Evolutionary conservation across 2,113 vertebrate species (phyloP).

Genomic region (Carlito syrichta): DNA sequence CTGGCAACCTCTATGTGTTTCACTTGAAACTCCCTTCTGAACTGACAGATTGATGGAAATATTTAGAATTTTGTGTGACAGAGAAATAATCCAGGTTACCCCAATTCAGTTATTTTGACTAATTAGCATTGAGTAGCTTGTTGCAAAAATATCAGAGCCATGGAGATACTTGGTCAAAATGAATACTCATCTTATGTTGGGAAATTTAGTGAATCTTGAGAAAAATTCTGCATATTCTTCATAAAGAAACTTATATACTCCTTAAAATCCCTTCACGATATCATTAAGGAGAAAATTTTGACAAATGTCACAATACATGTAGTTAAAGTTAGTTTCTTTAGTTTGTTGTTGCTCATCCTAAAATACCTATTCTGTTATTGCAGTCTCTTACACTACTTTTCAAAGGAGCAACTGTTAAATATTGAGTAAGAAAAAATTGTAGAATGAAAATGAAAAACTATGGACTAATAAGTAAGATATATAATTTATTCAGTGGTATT

Average conservation of each 20-base stretch:
- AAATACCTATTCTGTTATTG: not conserved
- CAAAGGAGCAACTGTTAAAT: not conserved
- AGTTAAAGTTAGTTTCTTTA: not conserved
- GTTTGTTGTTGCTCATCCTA: not conserved
- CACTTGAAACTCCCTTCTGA: not conserved
- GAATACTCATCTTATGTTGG: not conserved
- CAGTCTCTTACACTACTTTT: not conserved
- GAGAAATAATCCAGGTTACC: not conserved
- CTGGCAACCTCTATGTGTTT: not conserved
- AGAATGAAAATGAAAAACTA: not conserved
- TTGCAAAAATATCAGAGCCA: not conserved
- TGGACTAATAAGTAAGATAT: not conserved
- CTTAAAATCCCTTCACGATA: not conserved
- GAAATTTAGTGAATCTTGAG: conserved; percentile 4
- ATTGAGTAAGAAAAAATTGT: not conserved
- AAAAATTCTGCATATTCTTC: not conserved
- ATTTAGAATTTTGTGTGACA: conserved; percentile 7
- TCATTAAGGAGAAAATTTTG: not conserved
- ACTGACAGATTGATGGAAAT: not conserved
- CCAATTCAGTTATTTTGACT: not conserved
- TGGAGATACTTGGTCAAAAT: not conserved
- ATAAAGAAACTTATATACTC: not conserved
- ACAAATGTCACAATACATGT: not conserved
- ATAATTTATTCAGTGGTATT: not conserved
- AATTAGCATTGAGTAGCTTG: not conserved